A percentile compares a stretch with the other conserved stretches of the same genome.
These are phyloP conservation scores for Latrodectus elegans DNA, from an alignment of 2,888 invertebrate species.

Conservation along the genomic window DNA sequence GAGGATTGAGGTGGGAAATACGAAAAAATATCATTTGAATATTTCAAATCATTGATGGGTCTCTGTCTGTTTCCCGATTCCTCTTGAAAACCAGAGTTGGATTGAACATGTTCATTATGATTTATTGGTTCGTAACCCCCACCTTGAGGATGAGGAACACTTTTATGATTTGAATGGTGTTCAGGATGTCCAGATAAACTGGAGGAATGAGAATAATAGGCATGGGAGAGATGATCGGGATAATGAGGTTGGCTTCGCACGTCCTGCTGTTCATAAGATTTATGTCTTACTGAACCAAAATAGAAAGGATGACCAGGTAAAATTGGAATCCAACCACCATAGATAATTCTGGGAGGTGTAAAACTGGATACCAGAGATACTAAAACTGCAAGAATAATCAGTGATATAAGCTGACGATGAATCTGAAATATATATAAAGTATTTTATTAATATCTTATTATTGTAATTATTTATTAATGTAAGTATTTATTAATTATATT, in stretches of 20 bases:
- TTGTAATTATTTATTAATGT: too few relatives aligned
- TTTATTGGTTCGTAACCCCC: background rate
- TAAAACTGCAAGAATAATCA: background rate
- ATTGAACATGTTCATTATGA: background rate
- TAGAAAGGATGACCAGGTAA: conserved; percentile 65
- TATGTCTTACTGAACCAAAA: conserved; percentile 41
- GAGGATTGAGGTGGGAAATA: conserved; percentile 55
- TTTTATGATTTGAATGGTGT: background rate
- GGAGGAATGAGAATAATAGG: background rate
- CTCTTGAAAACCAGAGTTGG: background rate
- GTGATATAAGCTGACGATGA: background rate
- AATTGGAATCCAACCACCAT: conserved; percentile 68
- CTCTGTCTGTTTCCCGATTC: background rate
- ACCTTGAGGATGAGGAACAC: background rate
- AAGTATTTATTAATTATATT: too few relatives aligned
- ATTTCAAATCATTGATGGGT: background rate
- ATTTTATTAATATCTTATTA: too few relatives aligned
- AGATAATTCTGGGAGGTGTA: conserved; percentile 52
- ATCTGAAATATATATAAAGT: too few relatives aligned
- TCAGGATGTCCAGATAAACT: background rate
- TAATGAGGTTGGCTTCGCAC: conserved; percentile 5
- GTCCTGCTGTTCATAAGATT: background rate
- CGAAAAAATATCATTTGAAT: conserved; percentile 29
- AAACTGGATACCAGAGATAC: conserved; percentile 15
- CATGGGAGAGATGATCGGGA: background rate